Evolutionary conservation across 2,113 vertebrate species (phyloP), one percentile per base, ranked within the genome.

Genomic region (Phrynosoma platyrhinos): DNA sequence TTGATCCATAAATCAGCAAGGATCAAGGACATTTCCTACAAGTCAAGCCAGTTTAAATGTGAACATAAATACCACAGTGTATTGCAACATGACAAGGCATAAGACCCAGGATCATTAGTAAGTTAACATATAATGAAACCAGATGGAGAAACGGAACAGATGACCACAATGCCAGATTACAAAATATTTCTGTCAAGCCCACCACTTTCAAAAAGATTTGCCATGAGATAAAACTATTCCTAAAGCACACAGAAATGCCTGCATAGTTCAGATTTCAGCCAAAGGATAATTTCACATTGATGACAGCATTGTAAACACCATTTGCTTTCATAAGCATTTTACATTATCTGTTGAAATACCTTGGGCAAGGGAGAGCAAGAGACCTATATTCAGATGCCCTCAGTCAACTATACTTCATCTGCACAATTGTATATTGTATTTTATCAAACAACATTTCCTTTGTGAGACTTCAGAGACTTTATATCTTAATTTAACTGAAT

Each of bases 41-140:
- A 66, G 69, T 7, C 71, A 80, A 92, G 85, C 3, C 66, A 23
- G 52, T 89, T 42, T 68, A 68, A 92, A 53, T 91, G 3, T 64
- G 0, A 62, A 30, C 58, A 58, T 77, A 81, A 89, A 9, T 7
- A 79, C 71, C 2, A 9, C 18, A 85, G 1, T 0, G 13, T 1
- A 2, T 42, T 68, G 71, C 7, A 30, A 0, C 71, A 3, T n/a
- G 58, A 62, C 0, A 87, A 0, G 30, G 2, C 0, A 84, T 53
- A 13, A 71, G 71, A 62, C 55, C 71, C 74, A 91, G 84, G 69
- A 27, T 52, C 21, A 25, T 77, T 47, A 77, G 36, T 40, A 25
- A 77, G 74, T 76, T 76, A 40, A 42, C 20, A 76, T 10, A 36
- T 25, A 77, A 27, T 69, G 23, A 52, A 53, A 79, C 14, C 2